phyloP scores from a whole-genome alignment of 2,113 vertebrate genomes.

The Pangasianodon gigas region DNA sequence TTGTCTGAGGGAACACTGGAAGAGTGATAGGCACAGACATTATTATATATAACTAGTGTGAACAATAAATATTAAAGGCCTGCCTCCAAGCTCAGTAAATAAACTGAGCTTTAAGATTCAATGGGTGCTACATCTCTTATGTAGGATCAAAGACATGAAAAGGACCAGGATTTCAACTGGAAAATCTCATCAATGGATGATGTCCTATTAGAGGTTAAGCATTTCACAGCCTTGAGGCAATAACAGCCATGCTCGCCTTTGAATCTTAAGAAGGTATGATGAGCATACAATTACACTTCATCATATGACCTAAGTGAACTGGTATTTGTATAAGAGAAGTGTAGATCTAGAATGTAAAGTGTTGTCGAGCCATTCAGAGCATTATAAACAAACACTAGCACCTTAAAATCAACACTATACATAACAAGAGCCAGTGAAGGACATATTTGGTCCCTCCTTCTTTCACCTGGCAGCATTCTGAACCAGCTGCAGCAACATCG shows the following conservation, averaged over 20 bases:
- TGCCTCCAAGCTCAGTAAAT: slow-evolving; percentile 18
- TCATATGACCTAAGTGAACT: neutral
- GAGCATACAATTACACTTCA: neutral
- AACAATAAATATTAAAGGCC: slow-evolving; percentile 2
- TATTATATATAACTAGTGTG: slow-evolving; percentile 8
- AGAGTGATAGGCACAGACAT: slow-evolving; percentile 7
- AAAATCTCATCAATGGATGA: neutral
- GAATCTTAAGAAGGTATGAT: neutral
- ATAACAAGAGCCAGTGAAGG: neutral
- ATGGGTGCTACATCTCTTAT: slow-evolving; percentile 9
- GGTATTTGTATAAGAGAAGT: neutral
- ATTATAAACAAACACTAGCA: neutral
- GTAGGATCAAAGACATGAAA: slow-evolving; percentile 18
- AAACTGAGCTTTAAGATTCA: slow-evolving; percentile 5
- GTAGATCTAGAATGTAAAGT: neutral
- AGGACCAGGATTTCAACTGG: neutral
- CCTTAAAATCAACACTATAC: neutral
- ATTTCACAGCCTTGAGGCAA: slow-evolving; percentile 2
- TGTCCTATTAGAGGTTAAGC: neutral
- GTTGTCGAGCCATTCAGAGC: neutral
- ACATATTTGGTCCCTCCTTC: neutral
- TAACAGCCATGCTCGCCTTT: neutral
- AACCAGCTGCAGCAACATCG: neutral
- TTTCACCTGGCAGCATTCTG: neutral
- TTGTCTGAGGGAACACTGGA: neutral